Evolutionary conservation across 1,140 invertebrate genomes (phyloP).

Genomic region (Ephestia elutella): DNA sequence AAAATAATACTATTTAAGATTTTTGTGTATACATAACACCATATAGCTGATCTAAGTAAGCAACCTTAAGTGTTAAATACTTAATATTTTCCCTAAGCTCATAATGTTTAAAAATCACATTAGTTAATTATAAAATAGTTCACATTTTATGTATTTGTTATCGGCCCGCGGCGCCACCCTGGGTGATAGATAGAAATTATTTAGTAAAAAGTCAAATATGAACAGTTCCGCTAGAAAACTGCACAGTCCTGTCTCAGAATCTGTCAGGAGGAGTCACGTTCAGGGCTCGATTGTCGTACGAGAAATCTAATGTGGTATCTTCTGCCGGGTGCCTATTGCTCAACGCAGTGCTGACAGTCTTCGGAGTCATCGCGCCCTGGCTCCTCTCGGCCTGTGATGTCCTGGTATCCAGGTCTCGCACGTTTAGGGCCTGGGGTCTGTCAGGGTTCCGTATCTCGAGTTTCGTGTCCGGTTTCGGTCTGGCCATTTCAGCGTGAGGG

Average conservation of each 20-base stretch:
- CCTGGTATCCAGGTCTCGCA: conserved; percentile 48
- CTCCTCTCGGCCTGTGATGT: conserved; percentile 61
- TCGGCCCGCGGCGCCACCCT: too few relatives aligned
- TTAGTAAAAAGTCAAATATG: neutral
- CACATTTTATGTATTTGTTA: too few relatives aligned
- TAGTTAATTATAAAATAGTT: too few relatives aligned
- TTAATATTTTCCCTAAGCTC: too few relatives aligned
- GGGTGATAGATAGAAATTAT: too few relatives aligned
- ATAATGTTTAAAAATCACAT: too few relatives aligned
- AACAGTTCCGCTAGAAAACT: neutral
- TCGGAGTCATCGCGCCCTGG: conserved; percentile 70
- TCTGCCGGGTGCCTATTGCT: conserved; percentile 77
- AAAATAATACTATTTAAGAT: too few relatives aligned
- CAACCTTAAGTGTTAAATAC: too few relatives aligned
- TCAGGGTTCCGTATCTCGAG: conserved; percentile 58
- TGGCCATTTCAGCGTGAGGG: conserved; percentile 58
- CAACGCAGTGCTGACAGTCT: conserved; percentile 74
- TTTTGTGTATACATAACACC: too few relatives aligned
- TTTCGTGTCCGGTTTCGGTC: conserved; percentile 60
- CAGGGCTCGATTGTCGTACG: conserved; percentile 82
- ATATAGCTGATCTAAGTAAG: too few relatives aligned
- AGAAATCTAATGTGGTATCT: conserved; percentile 80
- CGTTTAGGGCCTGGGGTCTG: conserved; percentile 49
- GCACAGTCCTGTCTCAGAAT: conserved; percentile 39
- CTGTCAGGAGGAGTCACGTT: conserved; percentile 75